A percentile compares a stretch with the other conserved stretches of the same genome.
These are phyloP conservation scores for Coelopa frigida DNA, from an alignment of 1,140 invertebrate genomes.

Conservation along the genomic window DNA sequence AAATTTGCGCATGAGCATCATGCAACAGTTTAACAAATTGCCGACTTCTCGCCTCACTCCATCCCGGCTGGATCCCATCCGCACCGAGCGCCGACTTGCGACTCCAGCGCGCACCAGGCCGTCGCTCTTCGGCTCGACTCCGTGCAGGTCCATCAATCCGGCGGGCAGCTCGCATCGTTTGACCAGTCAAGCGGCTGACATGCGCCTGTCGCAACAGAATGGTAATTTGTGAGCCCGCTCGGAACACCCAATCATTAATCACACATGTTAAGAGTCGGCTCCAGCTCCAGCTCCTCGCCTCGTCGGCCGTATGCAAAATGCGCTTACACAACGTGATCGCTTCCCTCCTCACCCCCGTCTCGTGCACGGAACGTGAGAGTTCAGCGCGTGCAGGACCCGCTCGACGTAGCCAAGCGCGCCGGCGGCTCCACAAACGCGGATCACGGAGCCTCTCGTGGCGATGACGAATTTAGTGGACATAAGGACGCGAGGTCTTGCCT, in stretches of 20 bases:
- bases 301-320: no score
- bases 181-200: constrained; percentile 17
- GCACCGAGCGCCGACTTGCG: constrained; percentile 3
- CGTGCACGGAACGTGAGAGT: no score
- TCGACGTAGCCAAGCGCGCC: no score
- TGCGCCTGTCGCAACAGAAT: constrained; percentile 22
- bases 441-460: no score
- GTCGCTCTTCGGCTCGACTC: background rate
- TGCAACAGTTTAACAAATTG: constrained; percentile 9
- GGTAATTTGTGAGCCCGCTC: constrained; percentile 20
- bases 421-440: no score
- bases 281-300: no score
- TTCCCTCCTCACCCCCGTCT: no score
- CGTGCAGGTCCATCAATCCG: constrained; percentile 13
- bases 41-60: constrained; percentile 10
- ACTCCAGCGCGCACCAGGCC: background rate
- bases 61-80: constrained; percentile 5
- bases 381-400: no score
- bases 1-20: constrained; percentile 18
- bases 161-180: constrained; percentile 12
- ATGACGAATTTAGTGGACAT: no score
- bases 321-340: no score
- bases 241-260: constrained; percentile 22
- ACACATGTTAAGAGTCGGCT: constrained; percentile 20
- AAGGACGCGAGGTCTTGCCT: no score